Percentiles rank a stretch among this genome's conserved stretches.
Conservation (phyloP, 2,113 vertebrate species). For the Bufo gargarizans region DNA sequence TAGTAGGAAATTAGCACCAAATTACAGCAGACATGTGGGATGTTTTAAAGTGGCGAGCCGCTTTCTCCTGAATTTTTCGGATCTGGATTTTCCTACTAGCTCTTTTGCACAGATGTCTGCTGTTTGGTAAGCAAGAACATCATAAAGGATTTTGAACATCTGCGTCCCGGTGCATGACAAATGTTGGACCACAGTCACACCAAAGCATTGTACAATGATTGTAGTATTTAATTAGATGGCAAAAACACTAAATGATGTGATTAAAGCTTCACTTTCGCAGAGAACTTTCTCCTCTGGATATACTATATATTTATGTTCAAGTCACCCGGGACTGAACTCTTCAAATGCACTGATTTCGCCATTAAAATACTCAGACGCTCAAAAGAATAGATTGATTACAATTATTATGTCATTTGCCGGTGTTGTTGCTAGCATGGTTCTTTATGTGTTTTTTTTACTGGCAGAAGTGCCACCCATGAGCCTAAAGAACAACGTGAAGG, state of each 20-base stretch:
- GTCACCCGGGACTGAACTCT: not conserved
- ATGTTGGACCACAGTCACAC: conserved; percentile 44
- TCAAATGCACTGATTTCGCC: not conserved
- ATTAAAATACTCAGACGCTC: not conserved
- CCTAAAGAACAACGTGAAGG: too few relatives aligned
- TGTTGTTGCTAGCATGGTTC: not conserved
- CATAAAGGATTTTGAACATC: conserved; percentile 59
- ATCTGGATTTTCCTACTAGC: conserved; percentile 53
- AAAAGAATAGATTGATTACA: not conserved
- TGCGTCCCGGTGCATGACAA: conserved; percentile 58
- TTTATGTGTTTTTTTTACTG: too few relatives aligned
- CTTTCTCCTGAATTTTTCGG: conserved; percentile 51
- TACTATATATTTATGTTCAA: conserved; percentile 15
- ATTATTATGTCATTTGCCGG: not conserved
- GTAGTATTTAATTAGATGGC: not conserved
- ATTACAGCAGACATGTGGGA: conserved; percentile 59
- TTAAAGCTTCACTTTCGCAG: conserved; percentile 44
- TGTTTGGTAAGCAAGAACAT: conserved; percentile 63
- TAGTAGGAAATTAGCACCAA: conserved; percentile 44
- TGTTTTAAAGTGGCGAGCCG: conserved; percentile 55
- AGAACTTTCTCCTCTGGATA: conserved; percentile 3
- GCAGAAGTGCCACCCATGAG: too few relatives aligned
- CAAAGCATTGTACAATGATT: conserved; percentile 43
- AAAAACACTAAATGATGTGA: conserved; percentile 23
- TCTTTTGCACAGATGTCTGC: conserved; percentile 49